These are phyloP conservation scores for Hypotaenidia okinawae DNA, from an alignment of 2,797 vertebrate species.

Conservation along the genomic window DNA sequence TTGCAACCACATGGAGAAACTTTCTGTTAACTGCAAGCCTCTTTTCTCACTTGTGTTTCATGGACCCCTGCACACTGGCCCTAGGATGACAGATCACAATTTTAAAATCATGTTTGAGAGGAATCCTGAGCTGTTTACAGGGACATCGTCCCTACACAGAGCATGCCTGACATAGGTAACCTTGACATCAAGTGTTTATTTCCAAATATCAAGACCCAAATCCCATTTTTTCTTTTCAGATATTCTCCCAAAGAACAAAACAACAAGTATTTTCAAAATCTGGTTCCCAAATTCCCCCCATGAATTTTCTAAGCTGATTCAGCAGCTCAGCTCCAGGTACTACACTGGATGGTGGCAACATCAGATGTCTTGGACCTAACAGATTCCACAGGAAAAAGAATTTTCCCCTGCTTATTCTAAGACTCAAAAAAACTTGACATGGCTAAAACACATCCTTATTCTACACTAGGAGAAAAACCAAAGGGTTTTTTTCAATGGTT, in stretches of 20 bases:
- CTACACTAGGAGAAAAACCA: fast-evolving
- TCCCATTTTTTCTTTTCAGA: not conserved
- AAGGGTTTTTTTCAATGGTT: fast-evolving
- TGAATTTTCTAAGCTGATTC: not conserved
- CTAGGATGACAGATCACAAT: not conserved
- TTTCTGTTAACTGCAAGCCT: not conserved
- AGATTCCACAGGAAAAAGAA: not conserved
- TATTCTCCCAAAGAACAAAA: not conserved
- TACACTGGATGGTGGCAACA: fast-evolving
- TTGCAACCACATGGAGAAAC: not conserved
- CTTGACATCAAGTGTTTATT: not conserved
- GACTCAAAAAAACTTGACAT: not conserved
- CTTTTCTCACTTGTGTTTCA: not conserved
- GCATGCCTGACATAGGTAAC: fast-evolving
- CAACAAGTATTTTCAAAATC: not conserved
- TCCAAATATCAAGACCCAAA: not conserved
- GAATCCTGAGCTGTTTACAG: not conserved
- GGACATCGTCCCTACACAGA: not conserved
- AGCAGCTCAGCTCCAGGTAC: not conserved
- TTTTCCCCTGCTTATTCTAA: not conserved
- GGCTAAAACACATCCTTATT: not conserved
- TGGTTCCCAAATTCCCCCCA: not conserved
- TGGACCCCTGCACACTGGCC: not conserved
- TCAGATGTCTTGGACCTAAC: not conserved
- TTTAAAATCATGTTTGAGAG: not conserved